phyloP scores from a whole-genome alignment of 2,797 vertebrate species.

The Morus bassanus region DNA sequence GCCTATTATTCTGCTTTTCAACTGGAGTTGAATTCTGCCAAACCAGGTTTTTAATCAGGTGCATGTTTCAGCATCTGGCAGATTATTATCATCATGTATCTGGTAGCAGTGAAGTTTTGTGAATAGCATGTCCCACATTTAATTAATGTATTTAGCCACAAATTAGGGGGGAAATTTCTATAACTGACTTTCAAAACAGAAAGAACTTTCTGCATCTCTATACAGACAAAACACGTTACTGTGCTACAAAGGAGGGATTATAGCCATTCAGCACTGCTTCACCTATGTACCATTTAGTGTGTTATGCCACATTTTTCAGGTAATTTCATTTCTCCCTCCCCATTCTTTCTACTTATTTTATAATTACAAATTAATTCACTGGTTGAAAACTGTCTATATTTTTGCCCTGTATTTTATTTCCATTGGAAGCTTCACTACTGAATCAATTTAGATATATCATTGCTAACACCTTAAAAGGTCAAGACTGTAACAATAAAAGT shows the following conservation, averaged over 20 bases:
- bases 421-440: accelerated
- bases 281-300: not conserved
- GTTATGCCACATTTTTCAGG: not conserved
- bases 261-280: not conserved
- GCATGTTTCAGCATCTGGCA: not conserved
- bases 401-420: not conserved
- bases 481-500: not conserved
- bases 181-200: not conserved
- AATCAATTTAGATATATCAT: not conserved
- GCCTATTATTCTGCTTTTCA: not conserved
- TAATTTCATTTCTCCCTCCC: not conserved
- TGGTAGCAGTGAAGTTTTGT: not conserved
- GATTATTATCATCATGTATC: not conserved
- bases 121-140: not conserved
- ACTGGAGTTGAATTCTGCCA: not conserved
- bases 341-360: not conserved
- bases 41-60: not conserved
- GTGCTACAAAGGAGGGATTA: not conserved
- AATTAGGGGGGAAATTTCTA: not conserved
- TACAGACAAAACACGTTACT: not conserved
- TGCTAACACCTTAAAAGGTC: not conserved
- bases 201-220: not conserved
- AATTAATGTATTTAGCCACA: not conserved
- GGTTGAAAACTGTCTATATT: not conserved
- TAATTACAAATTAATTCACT: not conserved